A percentile compares a stretch with the other conserved stretches of the same genome.
These are phyloP conservation scores for Reticulitermes speratus DNA, from an alignment of 1,140 invertebrate genomes.

Conservation along the genomic window DNA sequence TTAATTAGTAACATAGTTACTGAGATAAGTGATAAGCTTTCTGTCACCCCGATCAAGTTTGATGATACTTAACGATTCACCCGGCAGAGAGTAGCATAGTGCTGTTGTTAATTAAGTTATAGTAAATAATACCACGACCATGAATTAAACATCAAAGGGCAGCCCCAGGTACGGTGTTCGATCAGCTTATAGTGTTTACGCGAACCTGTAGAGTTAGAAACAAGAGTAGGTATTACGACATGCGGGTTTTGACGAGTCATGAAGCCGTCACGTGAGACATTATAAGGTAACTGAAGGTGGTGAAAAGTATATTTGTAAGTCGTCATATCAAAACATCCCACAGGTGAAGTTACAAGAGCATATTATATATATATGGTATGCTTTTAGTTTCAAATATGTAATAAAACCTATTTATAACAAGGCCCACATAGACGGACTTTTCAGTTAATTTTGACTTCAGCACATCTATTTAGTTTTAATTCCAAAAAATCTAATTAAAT, in stretches of 20 bases:
- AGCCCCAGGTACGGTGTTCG: not conserved
- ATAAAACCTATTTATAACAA: too few relatives aligned
- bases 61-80: not conserved
- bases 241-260: not conserved
- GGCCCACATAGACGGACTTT: too few relatives aligned
- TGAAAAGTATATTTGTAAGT: not conserved
- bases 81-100: not conserved
- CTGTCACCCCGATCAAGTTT: constrained; percentile 2
- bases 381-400: too few relatives aligned
- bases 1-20: constrained; percentile 9
- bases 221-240: not conserved
- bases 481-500: too few relatives aligned
- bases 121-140: not conserved
- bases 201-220: not conserved
- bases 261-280: not conserved
- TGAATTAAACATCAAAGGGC: not conserved
- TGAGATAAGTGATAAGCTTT: not conserved
- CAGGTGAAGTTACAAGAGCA: too few relatives aligned
- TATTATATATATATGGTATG: too few relatives aligned
- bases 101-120: constrained; percentile 7
- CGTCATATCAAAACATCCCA: not conserved
- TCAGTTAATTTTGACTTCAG: too few relatives aligned
- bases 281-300: not conserved
- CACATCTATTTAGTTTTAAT: too few relatives aligned
- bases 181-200: not conserved